Evolutionary conservation across 2,888 invertebrate species (phyloP), one percentile per base, ranked within the genome.

Genomic region (Cephonodes hylas): DNA sequence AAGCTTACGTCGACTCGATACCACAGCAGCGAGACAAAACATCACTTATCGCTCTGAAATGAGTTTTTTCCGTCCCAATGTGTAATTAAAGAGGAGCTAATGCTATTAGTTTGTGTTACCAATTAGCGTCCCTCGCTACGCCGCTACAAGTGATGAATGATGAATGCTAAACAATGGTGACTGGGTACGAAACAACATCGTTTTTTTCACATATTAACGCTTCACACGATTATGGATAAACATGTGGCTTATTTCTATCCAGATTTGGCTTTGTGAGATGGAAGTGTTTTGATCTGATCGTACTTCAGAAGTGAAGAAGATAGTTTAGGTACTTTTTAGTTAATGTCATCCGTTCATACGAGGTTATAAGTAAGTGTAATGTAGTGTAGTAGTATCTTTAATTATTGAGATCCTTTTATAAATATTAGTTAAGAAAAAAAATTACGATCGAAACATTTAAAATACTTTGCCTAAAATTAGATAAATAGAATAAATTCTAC

Each of bases 201-300:
- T 13, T 46, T 57, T 56, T 57, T 57, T 61, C 61, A 46, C 61
- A 62, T 34, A 58, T 61, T 58, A 61, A 58, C 59, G 27, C 59
- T 59, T 15, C 58, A 58, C 27, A 27, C 23, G 27, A 20, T 59
- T 59, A 5, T 27, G 23, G 23, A 13, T n/a, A 25, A 31, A 27
- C 27, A 53, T 8, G 42, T 34, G 13, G 59, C 53, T 48, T 48
- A 25, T 48, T 48, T 48, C 0, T 13, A 3, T 8, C 3, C n/a
- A 20, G 15, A 18, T 44, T 15, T 20, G 25, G 25, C 7, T 6
- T 6, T 6, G n/a, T 25, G 25, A 5, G 3, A 0, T 25, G 3
- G 25, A 23, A 23, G 22, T 23, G 48, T n/a, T 25, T 7, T 25
- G 15, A 34, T 34, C 8, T 34, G 10, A 10, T 31, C 10, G 5